A percentile compares a stretch with the other conserved stretches of the same genome.
Conservation (phyloP, 2,797 vertebrate genomes). For the Leucoraja ocellata region DNA sequence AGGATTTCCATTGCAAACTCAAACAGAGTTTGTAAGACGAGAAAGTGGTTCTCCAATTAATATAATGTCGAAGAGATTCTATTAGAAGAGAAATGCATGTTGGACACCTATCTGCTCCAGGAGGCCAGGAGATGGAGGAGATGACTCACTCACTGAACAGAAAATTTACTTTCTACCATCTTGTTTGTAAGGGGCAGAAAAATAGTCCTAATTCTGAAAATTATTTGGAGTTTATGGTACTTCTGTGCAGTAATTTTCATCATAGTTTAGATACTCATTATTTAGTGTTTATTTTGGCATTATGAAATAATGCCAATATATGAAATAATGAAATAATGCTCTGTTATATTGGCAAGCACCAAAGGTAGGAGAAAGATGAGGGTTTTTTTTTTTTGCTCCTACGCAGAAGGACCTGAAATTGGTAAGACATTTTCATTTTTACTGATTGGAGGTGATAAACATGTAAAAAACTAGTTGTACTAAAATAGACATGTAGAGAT, state of each 20-base stretch:
- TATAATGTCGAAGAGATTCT: background rate
- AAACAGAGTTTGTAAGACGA: background rate
- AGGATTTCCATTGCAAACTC: background rate
- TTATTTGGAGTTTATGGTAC: too few relatives aligned
- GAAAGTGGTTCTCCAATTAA: too few relatives aligned
- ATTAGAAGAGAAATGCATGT: too few relatives aligned
- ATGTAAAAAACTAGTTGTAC: background rate
- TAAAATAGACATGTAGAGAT: background rate
- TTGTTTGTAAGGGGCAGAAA: too few relatives aligned
- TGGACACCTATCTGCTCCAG: too few relatives aligned
- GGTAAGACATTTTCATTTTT: background rate
- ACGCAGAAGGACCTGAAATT: background rate
- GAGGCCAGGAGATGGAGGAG: too few relatives aligned
- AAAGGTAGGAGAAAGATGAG: background rate
- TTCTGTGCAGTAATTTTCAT: too few relatives aligned
- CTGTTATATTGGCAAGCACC: background rate
- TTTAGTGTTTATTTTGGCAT: background rate
- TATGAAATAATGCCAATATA: background rate
- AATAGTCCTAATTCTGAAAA: too few relatives aligned
- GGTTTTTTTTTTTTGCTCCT: background rate
- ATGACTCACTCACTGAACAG: too few relatives aligned
- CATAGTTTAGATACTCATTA: too few relatives aligned
- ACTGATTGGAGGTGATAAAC: background rate
- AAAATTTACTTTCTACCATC: too few relatives aligned
- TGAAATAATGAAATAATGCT: background rate